A percentile compares a stretch with the other conserved stretches of the same genome.
phyloP scores from a whole-genome alignment of 2,888 invertebrate genomes.

The Drosophila recens region DNA sequence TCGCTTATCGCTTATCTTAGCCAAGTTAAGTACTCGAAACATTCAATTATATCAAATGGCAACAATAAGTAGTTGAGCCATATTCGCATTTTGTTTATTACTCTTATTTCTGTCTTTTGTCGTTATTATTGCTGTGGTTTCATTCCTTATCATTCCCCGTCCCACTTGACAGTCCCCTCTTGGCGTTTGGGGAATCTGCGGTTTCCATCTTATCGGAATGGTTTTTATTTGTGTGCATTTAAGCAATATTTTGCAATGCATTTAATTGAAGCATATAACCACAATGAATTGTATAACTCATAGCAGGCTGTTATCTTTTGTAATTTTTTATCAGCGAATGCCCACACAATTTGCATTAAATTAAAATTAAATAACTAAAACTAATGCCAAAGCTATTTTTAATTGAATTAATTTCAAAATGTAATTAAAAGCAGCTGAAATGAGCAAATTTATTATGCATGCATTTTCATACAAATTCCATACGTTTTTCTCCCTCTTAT shows the following conservation, averaged over 20 bases:
- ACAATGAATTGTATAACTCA: slow-evolving; percentile 6
- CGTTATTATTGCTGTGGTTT: slow-evolving; percentile 20
- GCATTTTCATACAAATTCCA: slow-evolving; percentile 40
- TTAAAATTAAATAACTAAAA: neutral
- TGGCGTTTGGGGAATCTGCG: slow-evolving; percentile 14
- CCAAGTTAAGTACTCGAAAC: neutral
- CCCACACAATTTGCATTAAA: slow-evolving; percentile 3
- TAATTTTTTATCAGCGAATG: slow-evolving; percentile 17
- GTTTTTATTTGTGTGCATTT: slow-evolving; percentile 29
- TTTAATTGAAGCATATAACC: slow-evolving; percentile 29
- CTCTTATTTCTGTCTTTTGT: slow-evolving; percentile 2
- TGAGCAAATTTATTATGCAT: slow-evolving; percentile 27
- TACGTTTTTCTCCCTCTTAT: neutral
- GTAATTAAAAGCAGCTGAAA: slow-evolving; percentile 43
- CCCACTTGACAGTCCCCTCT: neutral
- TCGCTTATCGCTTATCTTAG: slow-evolving; percentile 37
- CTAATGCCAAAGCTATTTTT: neutral
- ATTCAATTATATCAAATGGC: slow-evolving; percentile 14
- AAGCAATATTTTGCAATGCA: slow-evolving; percentile 33
- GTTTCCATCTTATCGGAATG: slow-evolving; percentile 38
- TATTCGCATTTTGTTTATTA: slow-evolving; percentile 4
- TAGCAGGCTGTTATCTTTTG: slow-evolving; percentile 6
- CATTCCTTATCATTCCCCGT: neutral
- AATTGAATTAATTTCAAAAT: slow-evolving; percentile 29
- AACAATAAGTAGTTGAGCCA: slow-evolving; percentile 7